Evolutionary conservation across 2,797 vertebrate genomes (phyloP).

Genomic region (Sardinella longiceps): DNA sequence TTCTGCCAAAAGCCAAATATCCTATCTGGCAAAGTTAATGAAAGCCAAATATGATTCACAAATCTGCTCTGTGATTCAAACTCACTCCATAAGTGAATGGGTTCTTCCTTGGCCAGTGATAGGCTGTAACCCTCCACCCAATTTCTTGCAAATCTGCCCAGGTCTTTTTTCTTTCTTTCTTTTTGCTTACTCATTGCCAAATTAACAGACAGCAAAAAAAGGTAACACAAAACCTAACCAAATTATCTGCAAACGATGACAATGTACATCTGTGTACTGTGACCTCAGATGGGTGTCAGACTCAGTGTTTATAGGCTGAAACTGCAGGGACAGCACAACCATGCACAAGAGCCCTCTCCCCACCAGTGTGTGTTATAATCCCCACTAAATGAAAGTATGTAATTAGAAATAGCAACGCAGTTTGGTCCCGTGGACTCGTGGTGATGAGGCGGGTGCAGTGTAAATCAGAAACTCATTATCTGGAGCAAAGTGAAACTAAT

Average conservation of each 20-base stretch:
- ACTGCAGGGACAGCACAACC: conserved; percentile 1
- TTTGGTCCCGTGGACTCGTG: conserved; percentile 42
- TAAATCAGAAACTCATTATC: conserved; percentile 57
- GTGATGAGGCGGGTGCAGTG: conserved; percentile 43
- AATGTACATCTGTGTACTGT: neutral
- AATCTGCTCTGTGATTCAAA: no score
- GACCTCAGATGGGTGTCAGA: neutral
- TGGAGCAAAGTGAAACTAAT: conserved; percentile 52
- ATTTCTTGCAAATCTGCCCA: no score
- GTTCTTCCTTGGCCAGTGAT: no score
- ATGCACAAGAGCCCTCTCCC: neutral
- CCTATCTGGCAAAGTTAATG: no score
- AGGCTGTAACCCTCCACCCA: no score
- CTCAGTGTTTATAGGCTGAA: neutral
- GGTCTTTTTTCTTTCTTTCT: no score
- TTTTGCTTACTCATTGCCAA: no score
- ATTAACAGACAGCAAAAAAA: no score
- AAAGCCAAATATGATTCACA: no score
- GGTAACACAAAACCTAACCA: neutral
- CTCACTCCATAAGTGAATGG: no score
- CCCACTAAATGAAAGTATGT: conserved; percentile 52
- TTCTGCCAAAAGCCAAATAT: no score
- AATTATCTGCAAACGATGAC: neutral
- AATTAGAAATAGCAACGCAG: conserved; percentile 60
- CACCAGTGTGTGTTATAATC: conserved; percentile 49